Conservation (phyloP, 2,888 invertebrate species). For the Thymelicus sylvestris region DNA sequence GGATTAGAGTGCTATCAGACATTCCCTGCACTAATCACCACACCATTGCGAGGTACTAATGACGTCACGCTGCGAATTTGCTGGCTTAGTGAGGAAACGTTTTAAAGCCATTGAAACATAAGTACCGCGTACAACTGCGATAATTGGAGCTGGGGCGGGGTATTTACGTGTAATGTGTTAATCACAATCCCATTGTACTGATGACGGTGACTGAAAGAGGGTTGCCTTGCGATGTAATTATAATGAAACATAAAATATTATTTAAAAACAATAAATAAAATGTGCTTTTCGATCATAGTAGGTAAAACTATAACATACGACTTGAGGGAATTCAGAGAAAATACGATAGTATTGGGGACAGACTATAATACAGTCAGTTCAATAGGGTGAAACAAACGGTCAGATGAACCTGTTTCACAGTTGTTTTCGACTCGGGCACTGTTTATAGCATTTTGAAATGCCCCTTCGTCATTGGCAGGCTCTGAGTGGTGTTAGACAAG, state of each 20-base stretch:
- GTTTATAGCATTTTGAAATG: slow-evolving; percentile 34
- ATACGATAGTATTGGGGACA: neutral
- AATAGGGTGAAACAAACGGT: slow-evolving; percentile 21
- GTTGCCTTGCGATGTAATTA: neutral
- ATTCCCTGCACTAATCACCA: slow-evolving; percentile 31
- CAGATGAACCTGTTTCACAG: slow-evolving; percentile 32
- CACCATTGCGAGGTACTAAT: slow-evolving; percentile 28
- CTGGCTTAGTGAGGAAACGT: slow-evolving; percentile 18
- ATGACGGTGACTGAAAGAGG: neutral
- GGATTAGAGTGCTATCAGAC: slow-evolving; percentile 34
- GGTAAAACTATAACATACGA: neutral
- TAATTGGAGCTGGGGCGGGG: slow-evolving; percentile 23
- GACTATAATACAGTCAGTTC: slow-evolving; percentile 16
- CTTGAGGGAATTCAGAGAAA: neutral
- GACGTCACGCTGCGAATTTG: slow-evolving; percentile 28
- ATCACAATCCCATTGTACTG: slow-evolving; percentile 1
- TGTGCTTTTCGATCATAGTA: neutral
- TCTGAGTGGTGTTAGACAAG: slow-evolving; percentile 19
- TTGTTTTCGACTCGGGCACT: slow-evolving; percentile 22
- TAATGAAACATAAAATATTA: too few species aligned
- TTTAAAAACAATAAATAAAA: too few species aligned
- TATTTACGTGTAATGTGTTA: slow-evolving; percentile 27
- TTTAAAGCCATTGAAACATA: slow-evolving; percentile 27
- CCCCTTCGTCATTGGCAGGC: slow-evolving; percentile 19
- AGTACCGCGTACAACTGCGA: slow-evolving; percentile 4